Evolutionary conservation across 92 coral and sea anemone species (phyloP).

Genomic region (Umimayanthus kanabou): DNA sequence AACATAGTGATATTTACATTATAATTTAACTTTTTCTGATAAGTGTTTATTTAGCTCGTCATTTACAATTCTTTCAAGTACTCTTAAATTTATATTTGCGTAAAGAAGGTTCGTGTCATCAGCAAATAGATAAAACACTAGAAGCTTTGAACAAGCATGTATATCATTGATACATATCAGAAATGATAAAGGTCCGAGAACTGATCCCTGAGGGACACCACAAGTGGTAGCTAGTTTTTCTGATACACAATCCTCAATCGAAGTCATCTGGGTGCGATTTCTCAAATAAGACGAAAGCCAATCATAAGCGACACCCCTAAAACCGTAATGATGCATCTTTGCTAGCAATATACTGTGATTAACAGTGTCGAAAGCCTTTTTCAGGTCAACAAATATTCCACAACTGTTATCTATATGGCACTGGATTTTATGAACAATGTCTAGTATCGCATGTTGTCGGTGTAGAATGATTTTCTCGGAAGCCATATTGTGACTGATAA

Average conservation of each 20-base stretch:
- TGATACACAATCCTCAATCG: conserved; percentile 7
- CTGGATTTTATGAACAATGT: conserved; percentile 37
- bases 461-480: conserved; percentile 21
- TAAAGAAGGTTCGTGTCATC: too few species aligned
- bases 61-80: conserved; percentile 11
- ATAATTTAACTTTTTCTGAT: too few species aligned
- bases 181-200: conserved; percentile 25
- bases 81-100: too few species aligned
- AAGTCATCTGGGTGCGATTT: conserved; percentile 20
- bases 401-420: conserved; percentile 21
- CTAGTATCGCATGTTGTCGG: conserved; percentile 40
- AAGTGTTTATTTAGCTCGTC: conserved; percentile 15
- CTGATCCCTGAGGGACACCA: background rate
- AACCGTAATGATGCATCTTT: too few species aligned
- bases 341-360: too few species aligned
- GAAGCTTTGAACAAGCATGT: background rate
- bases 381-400: conserved; percentile 30
- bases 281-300: conserved; percentile 22
- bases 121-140: background rate
- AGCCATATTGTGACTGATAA: background rate
- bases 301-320: conserved; percentile 26
- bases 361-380: too few species aligned
- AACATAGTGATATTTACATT: conserved; percentile 30
- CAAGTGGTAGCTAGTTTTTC: background rate
- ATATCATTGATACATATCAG: conserved; percentile 37